Evolutionary conservation across 92 coral and sea anemone species (phyloP), one percentile per base, ranked within the genome.

Genomic region (Siderastrea radians): DNA sequence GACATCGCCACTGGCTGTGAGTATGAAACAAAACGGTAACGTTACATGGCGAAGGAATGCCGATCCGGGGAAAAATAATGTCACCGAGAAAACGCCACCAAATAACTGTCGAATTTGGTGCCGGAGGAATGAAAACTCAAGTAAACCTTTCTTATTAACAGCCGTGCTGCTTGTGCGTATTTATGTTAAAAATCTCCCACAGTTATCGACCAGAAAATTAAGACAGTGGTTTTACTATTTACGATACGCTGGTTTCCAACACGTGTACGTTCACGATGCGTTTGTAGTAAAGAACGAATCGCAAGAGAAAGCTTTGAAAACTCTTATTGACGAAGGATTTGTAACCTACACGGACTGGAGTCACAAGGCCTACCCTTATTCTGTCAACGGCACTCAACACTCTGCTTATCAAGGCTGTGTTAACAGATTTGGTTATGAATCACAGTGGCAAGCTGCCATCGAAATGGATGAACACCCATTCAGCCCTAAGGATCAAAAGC

Each of bases 331-430:
- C 63, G 86, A 90, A 57, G 93, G 85, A 67, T 92, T 89, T 89
- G 93, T 92, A 6, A 92, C 95, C 7, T 92, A 92, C 17, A 83
- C 72, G 80, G 93, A 89, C 79, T 92, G 95, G 95, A 90, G 92
- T 72, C 81, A 78, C 51, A 80, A 67, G 15, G 92, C 92, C 4
- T 85, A 75, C 57, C 95, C 95, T 7, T 92, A 89, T 72, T 85
- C 88, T 26, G 86, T 90, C n/a, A n/a, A 63, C n/a, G 89, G 89
- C 11, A 92, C 95, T 4, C 95, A 92, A 62, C 75, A 83, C 10
- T 52, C 91, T 7, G 93, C 95, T 45, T 92, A 92, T 57, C 93
- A 90, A 46, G 90, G 78, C 81, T 90, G 89, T 49, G 85, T 58
- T 49, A 14, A 58, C 50, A 49, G 84, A 72, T 91, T 54, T 67